Conservation (phyloP, 2,888 invertebrate genomes). For the Nysson spinosus region DNA sequence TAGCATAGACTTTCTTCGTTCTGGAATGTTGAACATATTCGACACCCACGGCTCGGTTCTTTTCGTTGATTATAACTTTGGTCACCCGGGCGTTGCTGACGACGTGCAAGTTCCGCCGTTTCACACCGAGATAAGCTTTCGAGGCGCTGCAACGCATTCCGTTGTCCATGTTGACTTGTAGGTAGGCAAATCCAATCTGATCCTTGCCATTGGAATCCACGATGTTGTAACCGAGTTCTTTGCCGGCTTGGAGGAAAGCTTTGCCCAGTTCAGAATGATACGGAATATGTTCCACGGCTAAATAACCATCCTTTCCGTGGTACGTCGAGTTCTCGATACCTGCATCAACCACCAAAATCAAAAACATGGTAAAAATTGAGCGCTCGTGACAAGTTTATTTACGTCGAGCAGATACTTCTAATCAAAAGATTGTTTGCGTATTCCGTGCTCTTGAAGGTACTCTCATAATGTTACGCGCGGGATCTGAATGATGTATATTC, state of each 20-base stretch:
- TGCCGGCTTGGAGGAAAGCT: slow-evolving; percentile 73
- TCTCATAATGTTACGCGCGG: too few relatives aligned
- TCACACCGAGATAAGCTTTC: slow-evolving; percentile 79
- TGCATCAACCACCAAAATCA: slow-evolving; percentile 47
- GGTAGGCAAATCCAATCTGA: slow-evolving; percentile 79
- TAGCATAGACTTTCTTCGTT: slow-evolving; percentile 79
- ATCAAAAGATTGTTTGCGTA: too few relatives aligned
- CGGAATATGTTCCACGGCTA: slow-evolving; percentile 75
- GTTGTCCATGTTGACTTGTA: slow-evolving; percentile 79
- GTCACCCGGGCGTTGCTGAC: slow-evolving; percentile 68
- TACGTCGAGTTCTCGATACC: slow-evolving; percentile 79
- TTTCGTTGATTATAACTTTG: slow-evolving; percentile 64
- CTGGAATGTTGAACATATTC: slow-evolving; percentile 79
- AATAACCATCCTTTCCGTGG: slow-evolving; percentile 74
- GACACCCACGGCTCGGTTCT: slow-evolving; percentile 70
- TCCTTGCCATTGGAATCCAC: slow-evolving; percentile 77
- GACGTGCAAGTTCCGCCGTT: slow-evolving; percentile 70
- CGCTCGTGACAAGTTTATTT: not conserved
- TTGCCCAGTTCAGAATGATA: slow-evolving; percentile 72
- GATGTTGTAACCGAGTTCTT: slow-evolving; percentile 72
- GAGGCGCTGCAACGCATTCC: slow-evolving; percentile 79
- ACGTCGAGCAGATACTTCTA: too few relatives aligned
- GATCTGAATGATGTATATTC: too few relatives aligned
- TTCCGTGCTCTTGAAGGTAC: too few relatives aligned
- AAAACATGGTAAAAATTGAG: not conserved